Base-by-base conservation (phyloP, 2,888 invertebrate species). In the Uloborus plumipes region DNA sequence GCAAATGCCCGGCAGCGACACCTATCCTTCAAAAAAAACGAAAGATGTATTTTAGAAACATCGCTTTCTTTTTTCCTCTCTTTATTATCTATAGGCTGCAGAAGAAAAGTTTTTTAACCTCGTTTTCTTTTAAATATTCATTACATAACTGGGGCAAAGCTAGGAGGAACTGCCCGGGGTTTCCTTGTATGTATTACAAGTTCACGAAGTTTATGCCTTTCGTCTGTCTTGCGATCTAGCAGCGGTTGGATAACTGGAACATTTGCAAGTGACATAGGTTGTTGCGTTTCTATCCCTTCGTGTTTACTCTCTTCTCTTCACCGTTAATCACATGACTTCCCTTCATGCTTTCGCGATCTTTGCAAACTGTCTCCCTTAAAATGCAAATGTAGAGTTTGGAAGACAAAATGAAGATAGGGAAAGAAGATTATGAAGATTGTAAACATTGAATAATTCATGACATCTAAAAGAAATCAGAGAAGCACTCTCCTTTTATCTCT, bases 51-150 rank as follows among this genome's bases (percentile, higher is more conserved):
- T 13, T n/a, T 65, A 47, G 59, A 39, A 73, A 20, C 16, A 20
- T 22, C 14, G 62, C 64, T 73, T 20, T 26, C 26, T 53, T 22
- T 22, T n/a, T 64, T 50, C n/a, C 16, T 67, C 53, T 51, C 53
- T 2, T 22, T 22, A n/a, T 51, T 51, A 16, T 51, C 20, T n/a
- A 18, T 15, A 13, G 4, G n/a, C 11, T 20, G n/a, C n/a, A 14
- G 22, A 31, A 31, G 22, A 53, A 67, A 49, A 67, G 61, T 67
- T 67, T 58, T 26, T 69, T 69, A 61, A 67, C 66, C 66, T 22
- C 59, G 20, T 66, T 58, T n/a, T 18, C 47, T 58, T 59, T 65
- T 75, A 75, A 75, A 75, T 75, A 75, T 75, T 66, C 74, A 66
- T 75, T 53, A 14, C 58, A 69, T 69, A 55, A 69, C 31, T 76